A percentile compares a stretch with the other conserved stretches of the same genome.
Evolutionary conservation across 2,797 vertebrate genomes (phyloP).

Genomic region (Pelodytes ibericus): DNA sequence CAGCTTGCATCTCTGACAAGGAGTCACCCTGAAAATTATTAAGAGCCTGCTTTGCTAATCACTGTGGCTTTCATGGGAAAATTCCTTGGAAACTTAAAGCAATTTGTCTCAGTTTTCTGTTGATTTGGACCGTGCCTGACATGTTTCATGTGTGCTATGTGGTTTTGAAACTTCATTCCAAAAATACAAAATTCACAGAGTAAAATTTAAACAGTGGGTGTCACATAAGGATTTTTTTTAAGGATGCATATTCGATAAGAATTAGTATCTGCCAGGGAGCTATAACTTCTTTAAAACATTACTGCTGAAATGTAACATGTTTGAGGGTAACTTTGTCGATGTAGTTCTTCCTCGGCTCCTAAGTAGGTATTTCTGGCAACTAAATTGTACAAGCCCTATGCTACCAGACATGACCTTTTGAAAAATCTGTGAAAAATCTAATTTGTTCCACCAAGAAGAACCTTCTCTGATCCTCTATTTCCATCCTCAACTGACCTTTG

Average conservation of each 20-base stretch:
- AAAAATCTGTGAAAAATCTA: too few relatives aligned
- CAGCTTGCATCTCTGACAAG: conserved; percentile 34
- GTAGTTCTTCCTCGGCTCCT: too few relatives aligned
- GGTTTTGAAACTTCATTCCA: background rate
- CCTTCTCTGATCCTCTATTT: too few relatives aligned
- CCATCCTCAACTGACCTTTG: too few relatives aligned
- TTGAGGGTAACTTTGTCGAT: too few relatives aligned
- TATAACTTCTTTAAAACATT: too few relatives aligned
- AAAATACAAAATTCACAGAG: background rate
- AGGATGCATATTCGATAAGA: background rate
- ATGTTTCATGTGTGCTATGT: conserved; percentile 28
- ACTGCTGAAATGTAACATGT: too few relatives aligned
- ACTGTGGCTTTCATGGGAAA: conserved; percentile 45
- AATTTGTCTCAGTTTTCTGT: conserved; percentile 44
- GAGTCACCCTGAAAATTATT: conserved; percentile 26
- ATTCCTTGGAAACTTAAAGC: conserved; percentile 40
- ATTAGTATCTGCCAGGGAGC: too few relatives aligned
- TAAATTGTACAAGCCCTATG: too few relatives aligned
- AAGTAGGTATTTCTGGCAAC: too few relatives aligned
- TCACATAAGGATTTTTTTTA: background rate
- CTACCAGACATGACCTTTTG: too few relatives aligned
- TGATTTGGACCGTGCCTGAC: conserved; percentile 26
- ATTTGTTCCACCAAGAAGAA: too few relatives aligned
- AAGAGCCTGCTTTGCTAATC: conserved; percentile 19
- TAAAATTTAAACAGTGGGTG: background rate